phyloP scores from a whole-genome alignment of 1,140 invertebrate genomes.

The Zophobas morio region DNA sequence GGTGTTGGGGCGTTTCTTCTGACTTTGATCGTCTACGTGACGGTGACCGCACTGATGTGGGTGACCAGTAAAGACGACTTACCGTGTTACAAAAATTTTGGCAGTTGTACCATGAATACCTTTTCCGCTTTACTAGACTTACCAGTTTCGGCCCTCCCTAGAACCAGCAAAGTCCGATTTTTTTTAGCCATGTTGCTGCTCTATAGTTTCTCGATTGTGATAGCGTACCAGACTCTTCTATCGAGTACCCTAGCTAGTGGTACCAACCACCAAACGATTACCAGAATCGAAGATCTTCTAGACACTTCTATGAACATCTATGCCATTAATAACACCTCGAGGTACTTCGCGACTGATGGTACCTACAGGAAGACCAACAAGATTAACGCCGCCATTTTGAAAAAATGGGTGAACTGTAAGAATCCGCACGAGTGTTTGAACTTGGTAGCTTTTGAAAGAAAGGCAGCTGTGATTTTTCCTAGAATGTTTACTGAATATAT shows the following conservation, averaged over 20 bases:
- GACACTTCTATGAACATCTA: neutral
- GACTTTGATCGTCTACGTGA: constrained; percentile 23
- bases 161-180: constrained; percentile 40
- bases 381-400: constrained; percentile 10
- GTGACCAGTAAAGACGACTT: constrained; percentile 15
- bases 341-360: neutral
- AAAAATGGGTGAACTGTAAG: constrained; percentile 36
- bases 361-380: neutral
- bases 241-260: constrained; percentile 49
- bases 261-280: constrained; percentile 50
- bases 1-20: constrained; percentile 22
- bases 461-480: constrained; percentile 44
- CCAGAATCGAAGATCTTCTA: constrained; percentile 50
- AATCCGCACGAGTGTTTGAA: constrained; percentile 48
- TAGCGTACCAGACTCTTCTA: constrained; percentile 49
- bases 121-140: constrained; percentile 43
- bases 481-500: constrained; percentile 50
- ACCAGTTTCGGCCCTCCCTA: constrained; percentile 30
- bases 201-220: constrained; percentile 47
- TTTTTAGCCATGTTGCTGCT: constrained; percentile 54
- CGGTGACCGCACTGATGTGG: constrained; percentile 46
- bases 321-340: neutral
- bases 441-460: constrained; percentile 32
- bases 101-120: constrained; percentile 32
- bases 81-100: constrained; percentile 34